Base-by-base conservation (phyloP, 2,113 vertebrate species). In the Caretta caretta region DNA sequence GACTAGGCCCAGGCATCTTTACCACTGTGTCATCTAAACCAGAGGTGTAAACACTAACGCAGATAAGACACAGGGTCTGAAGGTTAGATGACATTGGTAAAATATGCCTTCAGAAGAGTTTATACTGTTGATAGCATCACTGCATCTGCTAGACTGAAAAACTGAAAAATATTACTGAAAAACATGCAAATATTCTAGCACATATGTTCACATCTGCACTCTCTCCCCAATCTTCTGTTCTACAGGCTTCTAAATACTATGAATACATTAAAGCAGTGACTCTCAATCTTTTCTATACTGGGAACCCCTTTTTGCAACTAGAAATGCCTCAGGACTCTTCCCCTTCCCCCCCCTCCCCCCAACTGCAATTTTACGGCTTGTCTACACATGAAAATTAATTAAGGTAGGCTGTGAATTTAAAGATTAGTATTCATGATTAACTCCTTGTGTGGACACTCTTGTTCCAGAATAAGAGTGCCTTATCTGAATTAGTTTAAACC, bases 161-260 rank as follows among this genome's bases (percentile, higher is more conserved):
- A n/a, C n/a, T n/a, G n/a, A n/a, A n/a, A n/a, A n/a, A n/a, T n/a
- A 25, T 22, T 6, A 13, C 69, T 31, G 56, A 38, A 50, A 94
- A 84, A 59, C 48, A 65, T 0, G 38, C 20, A 75, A 42, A 38
- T 88, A 8, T 56, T 11, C 38, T 54, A 3, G 0, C 1, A 1
- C 6, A 69, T 27, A 17, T 0, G 0, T 48, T 69, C 35, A 0
- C 0, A 72, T 78, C 3, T 4, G 65, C 8, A 35, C 89, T 76
- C 46, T 20, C 56, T 6, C 0, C 0, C 9, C 42, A 11, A 0
- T 31, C 49, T 6, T 35, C 31, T 65, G 31, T 0, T 53, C 35
- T 35, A 38, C 42, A 75, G 19, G 35, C 19, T 25, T 46, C 24
- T 76, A 76, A 46, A 25, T 22, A 46, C 11, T 20, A 42, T 38